Evolutionary conservation across 2,888 invertebrate genomes (phyloP).

Genomic region (Apodemia duryi): DNA sequence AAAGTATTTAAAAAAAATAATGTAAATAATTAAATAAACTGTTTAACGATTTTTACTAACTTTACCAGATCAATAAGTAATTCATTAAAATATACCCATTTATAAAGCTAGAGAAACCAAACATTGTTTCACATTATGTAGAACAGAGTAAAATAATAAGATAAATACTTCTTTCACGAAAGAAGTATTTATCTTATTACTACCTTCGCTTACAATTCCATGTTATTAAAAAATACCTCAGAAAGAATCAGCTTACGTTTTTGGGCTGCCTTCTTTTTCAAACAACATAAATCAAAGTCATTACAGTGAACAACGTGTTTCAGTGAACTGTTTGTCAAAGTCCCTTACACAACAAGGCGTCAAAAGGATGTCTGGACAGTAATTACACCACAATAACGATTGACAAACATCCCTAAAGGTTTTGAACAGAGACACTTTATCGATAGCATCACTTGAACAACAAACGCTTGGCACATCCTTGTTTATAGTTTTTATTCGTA

Average conservation of each 20-base stretch:
- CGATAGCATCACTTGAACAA: slow-evolving; percentile 53
- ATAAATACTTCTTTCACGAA: too few relatives aligned
- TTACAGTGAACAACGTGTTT: slow-evolving; percentile 10
- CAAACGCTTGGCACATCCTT: slow-evolving; percentile 33
- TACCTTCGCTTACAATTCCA: too few relatives aligned
- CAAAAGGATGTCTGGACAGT: slow-evolving; percentile 1
- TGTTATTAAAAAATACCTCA: too few relatives aligned
- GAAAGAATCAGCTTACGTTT: neutral
- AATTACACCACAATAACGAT: slow-evolving; percentile 9
- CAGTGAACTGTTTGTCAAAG: neutral
- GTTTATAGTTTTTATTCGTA: neutral
- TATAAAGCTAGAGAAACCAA: too few relatives aligned
- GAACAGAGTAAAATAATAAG: too few relatives aligned
- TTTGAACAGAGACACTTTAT: slow-evolving; percentile 48
- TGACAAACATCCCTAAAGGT: slow-evolving; percentile 22
- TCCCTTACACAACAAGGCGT: neutral
- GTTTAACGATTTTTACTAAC: too few relatives aligned
- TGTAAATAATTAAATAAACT: too few relatives aligned
- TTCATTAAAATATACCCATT: too few relatives aligned
- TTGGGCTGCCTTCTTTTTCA: neutral
- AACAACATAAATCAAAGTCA: slow-evolving; percentile 1
- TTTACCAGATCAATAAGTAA: too few relatives aligned
- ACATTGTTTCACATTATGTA: too few relatives aligned
- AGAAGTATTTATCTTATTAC: too few relatives aligned
- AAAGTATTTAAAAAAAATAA: too few relatives aligned